A percentile compares a stretch with the other conserved stretches of the same genome.
Evolutionary conservation across 2,888 invertebrate species (phyloP).

Genomic region (Lasius fuliginosus): DNA sequence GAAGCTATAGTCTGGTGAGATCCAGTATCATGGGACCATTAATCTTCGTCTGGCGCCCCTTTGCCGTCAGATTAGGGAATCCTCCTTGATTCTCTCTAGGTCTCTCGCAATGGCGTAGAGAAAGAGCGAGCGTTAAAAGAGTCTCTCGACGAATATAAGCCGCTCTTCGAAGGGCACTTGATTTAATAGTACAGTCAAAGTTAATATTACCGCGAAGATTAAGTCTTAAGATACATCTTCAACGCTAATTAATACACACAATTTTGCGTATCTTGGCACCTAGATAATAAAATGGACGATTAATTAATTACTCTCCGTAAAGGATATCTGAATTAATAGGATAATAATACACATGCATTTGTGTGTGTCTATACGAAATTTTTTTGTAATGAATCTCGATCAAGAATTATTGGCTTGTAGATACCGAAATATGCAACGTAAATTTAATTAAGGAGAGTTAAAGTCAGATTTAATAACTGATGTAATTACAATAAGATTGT

Average conservation of each 20-base stretch:
- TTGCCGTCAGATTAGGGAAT: slow-evolving; percentile 65
- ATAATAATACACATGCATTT: neutral
- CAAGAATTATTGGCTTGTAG: neutral
- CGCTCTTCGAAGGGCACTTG: slow-evolving; percentile 8
- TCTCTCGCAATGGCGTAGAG: slow-evolving; percentile 48
- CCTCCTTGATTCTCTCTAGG: slow-evolving; percentile 54
- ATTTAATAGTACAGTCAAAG: slow-evolving; percentile 40
- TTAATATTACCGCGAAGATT: slow-evolving; percentile 31
- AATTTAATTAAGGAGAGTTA: neutral
- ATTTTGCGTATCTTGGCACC: neutral
- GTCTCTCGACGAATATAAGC: slow-evolving; percentile 48
- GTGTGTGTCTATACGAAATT: neutral
- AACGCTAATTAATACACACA: slow-evolving; percentile 19
- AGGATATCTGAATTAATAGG: neutral
- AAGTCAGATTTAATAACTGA: slow-evolving; percentile 18
- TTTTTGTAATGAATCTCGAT: neutral
- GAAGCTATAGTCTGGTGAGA: slow-evolving; percentile 52
- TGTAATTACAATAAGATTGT: neutral
- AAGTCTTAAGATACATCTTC: slow-evolving; percentile 5
- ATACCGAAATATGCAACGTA: neutral
- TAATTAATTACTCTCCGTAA: slow-evolving; percentile 10
- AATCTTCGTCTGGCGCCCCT: slow-evolving; percentile 64
- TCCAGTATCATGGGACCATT: slow-evolving; percentile 63
- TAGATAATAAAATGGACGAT: neutral
- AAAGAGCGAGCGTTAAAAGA: slow-evolving; percentile 45